Conservation (phyloP, 2,888 invertebrate species). For the Drosophila austrosaltans region DNA sequence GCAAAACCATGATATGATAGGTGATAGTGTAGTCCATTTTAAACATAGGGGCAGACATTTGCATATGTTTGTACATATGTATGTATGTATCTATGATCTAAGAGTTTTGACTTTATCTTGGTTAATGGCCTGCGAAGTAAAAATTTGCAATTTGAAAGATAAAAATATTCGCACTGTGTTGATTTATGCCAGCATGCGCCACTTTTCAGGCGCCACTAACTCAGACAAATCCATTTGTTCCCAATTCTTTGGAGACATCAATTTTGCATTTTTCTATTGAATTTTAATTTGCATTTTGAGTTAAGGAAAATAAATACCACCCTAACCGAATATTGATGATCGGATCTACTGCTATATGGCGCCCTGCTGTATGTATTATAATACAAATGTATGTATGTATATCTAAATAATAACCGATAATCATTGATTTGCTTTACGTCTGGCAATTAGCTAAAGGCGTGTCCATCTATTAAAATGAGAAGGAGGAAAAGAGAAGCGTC, state of each 20-base stretch:
- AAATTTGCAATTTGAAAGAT: slow-evolving; percentile 1
- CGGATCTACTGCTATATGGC: background rate
- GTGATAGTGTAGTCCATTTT: background rate
- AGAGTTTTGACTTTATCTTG: background rate
- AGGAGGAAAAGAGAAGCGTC: slow-evolving; percentile 12
- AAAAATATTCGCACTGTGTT: slow-evolving; percentile 1
- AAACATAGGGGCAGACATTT: background rate
- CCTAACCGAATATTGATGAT: slow-evolving; percentile 4
- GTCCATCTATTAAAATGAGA: background rate
- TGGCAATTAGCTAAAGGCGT: slow-evolving; percentile 6
- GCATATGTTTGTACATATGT: background rate
- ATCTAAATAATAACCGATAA: background rate
- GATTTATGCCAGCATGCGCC: slow-evolving; percentile 62
- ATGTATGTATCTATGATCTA: background rate
- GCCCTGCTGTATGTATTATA: background rate
- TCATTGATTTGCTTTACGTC: slow-evolving; percentile 1
- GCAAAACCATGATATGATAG: no score
- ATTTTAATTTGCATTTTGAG: slow-evolving; percentile 51
- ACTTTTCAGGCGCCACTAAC: slow-evolving; percentile 57
- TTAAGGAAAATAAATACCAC: background rate
- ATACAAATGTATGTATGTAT: background rate
- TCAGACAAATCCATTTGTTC: slow-evolving; percentile 54
- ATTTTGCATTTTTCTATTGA: slow-evolving; percentile 29
- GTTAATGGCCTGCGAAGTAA: background rate
- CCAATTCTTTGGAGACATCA: slow-evolving; percentile 47